Base-by-base conservation (phyloP, 2,797 vertebrate species). In the Leucoraja ocellata region DNA sequence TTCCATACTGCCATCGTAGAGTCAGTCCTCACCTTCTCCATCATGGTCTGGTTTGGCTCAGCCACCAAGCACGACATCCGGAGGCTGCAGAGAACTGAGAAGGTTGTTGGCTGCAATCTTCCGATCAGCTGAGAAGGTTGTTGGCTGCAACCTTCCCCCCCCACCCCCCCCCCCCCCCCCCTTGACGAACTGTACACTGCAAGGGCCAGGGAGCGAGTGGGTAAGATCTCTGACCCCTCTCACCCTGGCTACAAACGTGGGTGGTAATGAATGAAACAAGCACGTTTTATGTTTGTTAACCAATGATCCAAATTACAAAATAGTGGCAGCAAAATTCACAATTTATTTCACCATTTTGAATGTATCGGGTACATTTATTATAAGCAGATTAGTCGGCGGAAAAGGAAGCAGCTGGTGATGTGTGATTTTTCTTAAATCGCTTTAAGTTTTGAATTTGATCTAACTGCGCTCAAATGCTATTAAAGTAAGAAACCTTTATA, bases 241-340 rank as follows among this genome's bases (percentile, higher is more conserved):
- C 39, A 39, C 46, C 46, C 4, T 54, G 46, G 46, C 46, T 4
- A 54, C 46, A 54, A 54, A 54, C 46, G 7, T 65, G 84, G 83
- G 25, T 86, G 61, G 83, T 86, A 14, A 86, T n/a, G n/a, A 65
- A 61, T n/a, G 18, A 65, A 61, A 65, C 83, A 86, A 86, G 83
- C 83, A 32, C n/a, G 32, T 65, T 65, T 86, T 86, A 13, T 63
- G 81, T 18, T 65, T 86, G 83, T n/a, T 65, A 86, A 86, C n/a
- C 25, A 63, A 21, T 86, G 28, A 63, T 86, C 83, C 28, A 86
- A n/a, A 28, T 86, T 86, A 28, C 23, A 86, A 86, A 63, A 86
- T 4, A 16, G 10, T 28, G 23, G 11, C 6, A 65, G 28, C 58
- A 86, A 65, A 58, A 32, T 86, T 61, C 61, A 86, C 61, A 86